These are phyloP conservation scores for Neotoma lepida DNA, from an alignment of 2,113 vertebrate species.

Conservation along the genomic window DNA sequence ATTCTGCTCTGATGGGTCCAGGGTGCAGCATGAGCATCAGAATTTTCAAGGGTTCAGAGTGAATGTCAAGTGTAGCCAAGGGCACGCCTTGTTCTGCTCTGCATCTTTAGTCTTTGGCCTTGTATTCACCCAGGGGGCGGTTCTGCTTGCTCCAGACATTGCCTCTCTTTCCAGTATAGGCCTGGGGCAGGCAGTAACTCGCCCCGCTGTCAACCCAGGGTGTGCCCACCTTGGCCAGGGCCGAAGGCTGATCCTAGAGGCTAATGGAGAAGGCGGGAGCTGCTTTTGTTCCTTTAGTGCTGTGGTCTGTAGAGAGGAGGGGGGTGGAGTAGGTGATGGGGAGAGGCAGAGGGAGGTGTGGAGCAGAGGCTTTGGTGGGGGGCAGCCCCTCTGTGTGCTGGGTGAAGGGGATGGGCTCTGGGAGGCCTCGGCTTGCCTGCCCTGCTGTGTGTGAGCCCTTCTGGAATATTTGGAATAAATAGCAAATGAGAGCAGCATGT, in stretches of 20 bases:
- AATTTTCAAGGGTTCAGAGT: background rate
- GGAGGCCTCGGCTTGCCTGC: background rate
- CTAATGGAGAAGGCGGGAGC: background rate
- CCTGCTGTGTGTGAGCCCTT: background rate
- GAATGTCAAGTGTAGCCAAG: background rate
- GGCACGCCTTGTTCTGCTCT: accelerated
- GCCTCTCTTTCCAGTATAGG: accelerated
- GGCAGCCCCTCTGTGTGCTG: constrained; percentile 54
- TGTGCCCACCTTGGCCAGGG: constrained; percentile 61
- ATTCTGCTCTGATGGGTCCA: background rate
- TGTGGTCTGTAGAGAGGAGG: background rate
- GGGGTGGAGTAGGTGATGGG: accelerated
- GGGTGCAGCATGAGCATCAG: background rate
- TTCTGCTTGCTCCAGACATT: background rate
- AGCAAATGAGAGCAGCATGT: constrained; percentile 87
- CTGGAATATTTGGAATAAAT: constrained; percentile 89
- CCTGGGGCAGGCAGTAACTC: background rate
- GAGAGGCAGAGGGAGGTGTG: background rate
- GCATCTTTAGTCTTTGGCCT: background rate
- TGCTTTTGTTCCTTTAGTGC: background rate
- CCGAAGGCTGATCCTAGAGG: background rate
- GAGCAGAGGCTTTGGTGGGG: constrained; percentile 56
- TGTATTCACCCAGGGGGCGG: background rate
- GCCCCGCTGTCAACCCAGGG: constrained; percentile 9
- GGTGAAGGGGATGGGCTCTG: background rate